Evolutionary conservation across 2,888 invertebrate genomes (phyloP).

Genomic region (Subacronicta megacephala): DNA sequence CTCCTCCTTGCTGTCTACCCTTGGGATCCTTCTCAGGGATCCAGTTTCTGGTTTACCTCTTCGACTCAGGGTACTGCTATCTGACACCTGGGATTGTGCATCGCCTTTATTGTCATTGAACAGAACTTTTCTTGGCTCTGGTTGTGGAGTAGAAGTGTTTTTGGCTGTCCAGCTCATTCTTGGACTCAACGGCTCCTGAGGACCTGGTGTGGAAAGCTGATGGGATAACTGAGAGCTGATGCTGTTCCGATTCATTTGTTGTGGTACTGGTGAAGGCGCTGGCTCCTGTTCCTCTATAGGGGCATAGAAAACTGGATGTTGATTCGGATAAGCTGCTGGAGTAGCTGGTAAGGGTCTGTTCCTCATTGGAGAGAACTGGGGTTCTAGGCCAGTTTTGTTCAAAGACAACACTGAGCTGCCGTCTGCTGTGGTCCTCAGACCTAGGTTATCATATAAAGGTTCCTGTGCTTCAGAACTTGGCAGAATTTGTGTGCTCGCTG

Average conservation of each 20-base stretch:
- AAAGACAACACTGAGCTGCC: conserved; percentile 95
- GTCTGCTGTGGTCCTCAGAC: conserved; percentile 95
- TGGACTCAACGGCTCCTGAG: conserved; percentile 84
- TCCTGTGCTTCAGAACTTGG: conserved; percentile 90
- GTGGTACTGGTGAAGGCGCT: conserved; percentile 85
- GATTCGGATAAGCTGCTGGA: conserved; percentile 82
- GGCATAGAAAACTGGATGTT: conserved; percentile 83
- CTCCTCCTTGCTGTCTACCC: conserved; percentile 74
- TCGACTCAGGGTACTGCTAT: conserved; percentile 79
- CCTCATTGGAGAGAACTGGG: conserved; percentile 89
- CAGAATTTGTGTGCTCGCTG: conserved; percentile 88
- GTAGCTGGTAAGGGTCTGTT: conserved; percentile 92
- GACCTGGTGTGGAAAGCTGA: conserved; percentile 85
- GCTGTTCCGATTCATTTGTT: conserved; percentile 83
- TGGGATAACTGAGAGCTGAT: conserved; percentile 85
- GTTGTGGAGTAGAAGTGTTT: conserved; percentile 84
- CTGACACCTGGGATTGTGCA: conserved; percentile 74
- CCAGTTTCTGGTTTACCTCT: conserved; percentile 89
- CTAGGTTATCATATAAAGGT: conserved; percentile 96
- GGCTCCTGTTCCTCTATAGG: conserved; percentile 89
- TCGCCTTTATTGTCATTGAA: conserved; percentile 79
- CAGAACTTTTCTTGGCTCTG: conserved; percentile 81
- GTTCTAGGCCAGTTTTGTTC: conserved; percentile 91
- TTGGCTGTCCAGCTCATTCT: conserved; percentile 88
- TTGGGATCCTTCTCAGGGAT: conserved; percentile 80